phyloP scores from a whole-genome alignment of 2,113 vertebrate species.

The Atrichornis clamosus region DNA sequence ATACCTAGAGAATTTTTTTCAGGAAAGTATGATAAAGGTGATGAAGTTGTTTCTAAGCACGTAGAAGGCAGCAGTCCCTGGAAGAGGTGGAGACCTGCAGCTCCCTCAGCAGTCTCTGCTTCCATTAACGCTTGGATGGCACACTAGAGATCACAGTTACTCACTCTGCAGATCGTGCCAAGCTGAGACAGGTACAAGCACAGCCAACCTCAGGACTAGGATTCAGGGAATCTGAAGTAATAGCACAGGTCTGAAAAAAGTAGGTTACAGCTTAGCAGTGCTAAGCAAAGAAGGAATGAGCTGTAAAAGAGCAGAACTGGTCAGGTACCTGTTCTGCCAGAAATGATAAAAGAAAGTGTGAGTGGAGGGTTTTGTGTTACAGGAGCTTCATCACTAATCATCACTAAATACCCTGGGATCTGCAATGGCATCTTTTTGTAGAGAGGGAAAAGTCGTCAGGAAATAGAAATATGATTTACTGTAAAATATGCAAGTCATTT shows the following conservation, averaged over 20 bases:
- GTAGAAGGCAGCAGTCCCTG: background rate
- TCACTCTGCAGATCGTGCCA: background rate
- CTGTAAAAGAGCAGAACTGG: background rate
- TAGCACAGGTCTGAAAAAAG: background rate
- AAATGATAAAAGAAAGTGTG: background rate
- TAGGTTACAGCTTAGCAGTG: background rate
- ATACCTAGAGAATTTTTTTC: background rate
- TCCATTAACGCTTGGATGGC: background rate
- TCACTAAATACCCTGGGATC: background rate
- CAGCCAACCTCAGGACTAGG: background rate
- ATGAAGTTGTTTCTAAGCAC: background rate
- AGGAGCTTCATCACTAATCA: background rate
- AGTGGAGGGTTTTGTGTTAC: background rate
- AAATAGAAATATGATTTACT: background rate
- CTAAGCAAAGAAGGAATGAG: background rate
- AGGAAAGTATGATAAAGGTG: background rate
- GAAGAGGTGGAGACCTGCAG: background rate
- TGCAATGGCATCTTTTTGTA: background rate
- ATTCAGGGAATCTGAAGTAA: background rate
- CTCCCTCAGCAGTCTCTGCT: background rate
- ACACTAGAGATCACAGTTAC: rapidly evolving
- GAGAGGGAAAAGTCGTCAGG: rapidly evolving
- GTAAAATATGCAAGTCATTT: background rate
- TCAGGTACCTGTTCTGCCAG: background rate
- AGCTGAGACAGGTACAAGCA: background rate